Evolutionary conservation across 2,113 vertebrate species (phyloP).

Genomic region (Balaeniceps rex): DNA sequence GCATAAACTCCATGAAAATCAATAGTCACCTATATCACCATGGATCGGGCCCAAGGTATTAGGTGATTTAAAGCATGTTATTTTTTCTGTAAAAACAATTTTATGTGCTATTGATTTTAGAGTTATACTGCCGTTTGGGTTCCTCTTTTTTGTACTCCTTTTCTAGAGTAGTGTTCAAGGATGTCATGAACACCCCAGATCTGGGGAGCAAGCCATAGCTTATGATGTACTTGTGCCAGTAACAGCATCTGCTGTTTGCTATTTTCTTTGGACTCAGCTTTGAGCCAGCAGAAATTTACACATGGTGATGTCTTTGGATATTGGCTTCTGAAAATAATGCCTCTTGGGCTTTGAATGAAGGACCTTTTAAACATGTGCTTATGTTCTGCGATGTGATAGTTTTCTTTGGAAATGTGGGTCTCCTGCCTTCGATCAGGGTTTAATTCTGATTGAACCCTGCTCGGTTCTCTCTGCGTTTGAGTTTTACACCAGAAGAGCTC

Average conservation of each 20-base stretch:
- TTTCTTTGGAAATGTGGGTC: background rate
- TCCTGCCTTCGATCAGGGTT: background rate
- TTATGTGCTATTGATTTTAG: constrained; percentile 32
- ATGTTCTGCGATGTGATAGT: background rate
- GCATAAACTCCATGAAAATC: background rate
- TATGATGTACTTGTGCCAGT: background rate
- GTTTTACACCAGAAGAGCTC: background rate
- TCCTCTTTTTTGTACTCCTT: background rate
- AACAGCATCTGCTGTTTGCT: constrained; percentile 31
- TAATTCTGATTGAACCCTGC: background rate
- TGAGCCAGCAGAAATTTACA: background rate
- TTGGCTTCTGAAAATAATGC: background rate
- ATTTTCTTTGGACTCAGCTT: constrained; percentile 24
- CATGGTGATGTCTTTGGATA: background rate
- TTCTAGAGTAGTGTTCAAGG: background rate
- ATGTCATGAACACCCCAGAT: background rate
- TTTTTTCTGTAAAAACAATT: constrained; percentile 28
- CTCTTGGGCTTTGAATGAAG: background rate
- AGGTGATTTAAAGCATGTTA: constrained; percentile 3
- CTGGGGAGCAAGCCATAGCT: background rate
- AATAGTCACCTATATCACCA: background rate
- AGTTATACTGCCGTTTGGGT: background rate
- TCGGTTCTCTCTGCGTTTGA: background rate
- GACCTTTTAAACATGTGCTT: background rate
- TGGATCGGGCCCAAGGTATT: background rate